phyloP scores from a whole-genome alignment of 2,797 vertebrate genomes.

The Cuculus canorus region DNA sequence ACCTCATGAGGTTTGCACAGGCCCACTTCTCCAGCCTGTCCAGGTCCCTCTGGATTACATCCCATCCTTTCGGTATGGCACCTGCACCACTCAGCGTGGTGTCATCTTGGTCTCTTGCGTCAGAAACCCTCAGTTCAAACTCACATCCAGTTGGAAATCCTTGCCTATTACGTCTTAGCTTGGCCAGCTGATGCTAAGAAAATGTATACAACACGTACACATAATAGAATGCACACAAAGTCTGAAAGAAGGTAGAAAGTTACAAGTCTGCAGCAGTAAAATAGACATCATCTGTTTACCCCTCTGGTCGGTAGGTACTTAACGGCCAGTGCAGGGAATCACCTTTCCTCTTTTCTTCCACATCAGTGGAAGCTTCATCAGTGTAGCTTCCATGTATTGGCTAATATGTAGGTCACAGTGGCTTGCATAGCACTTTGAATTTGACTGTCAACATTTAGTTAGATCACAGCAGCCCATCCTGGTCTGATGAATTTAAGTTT shows the following conservation, averaged over 20 bases:
- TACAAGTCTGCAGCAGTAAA: not conserved
- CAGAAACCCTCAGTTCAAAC: not conserved
- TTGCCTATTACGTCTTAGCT: not conserved
- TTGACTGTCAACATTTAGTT: not conserved
- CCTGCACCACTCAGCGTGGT: no score
- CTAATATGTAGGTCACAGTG: not conserved
- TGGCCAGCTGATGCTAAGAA: not conserved
- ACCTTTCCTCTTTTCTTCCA: not conserved
- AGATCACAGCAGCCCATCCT: not conserved
- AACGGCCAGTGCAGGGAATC: not conserved
- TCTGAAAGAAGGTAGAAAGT: not conserved
- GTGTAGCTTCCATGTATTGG: not conserved
- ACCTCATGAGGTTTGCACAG: no score
- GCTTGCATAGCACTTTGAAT: not conserved
- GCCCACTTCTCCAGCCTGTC: no score
- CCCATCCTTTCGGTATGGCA: no score
- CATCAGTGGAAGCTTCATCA: not conserved
- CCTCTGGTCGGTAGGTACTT: not conserved
- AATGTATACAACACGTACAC: rapidly evolving
- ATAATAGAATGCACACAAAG: not conserved
- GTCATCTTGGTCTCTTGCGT: not conserved
- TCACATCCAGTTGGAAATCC: not conserved
- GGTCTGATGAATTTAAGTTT: not conserved
- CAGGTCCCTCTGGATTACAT: no score
- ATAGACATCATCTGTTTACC: not conserved